A percentile compares a stretch with the other conserved stretches of the same genome.
phyloP scores from a whole-genome alignment of 2,888 invertebrate genomes.

The Uloborus plumipes region DNA sequence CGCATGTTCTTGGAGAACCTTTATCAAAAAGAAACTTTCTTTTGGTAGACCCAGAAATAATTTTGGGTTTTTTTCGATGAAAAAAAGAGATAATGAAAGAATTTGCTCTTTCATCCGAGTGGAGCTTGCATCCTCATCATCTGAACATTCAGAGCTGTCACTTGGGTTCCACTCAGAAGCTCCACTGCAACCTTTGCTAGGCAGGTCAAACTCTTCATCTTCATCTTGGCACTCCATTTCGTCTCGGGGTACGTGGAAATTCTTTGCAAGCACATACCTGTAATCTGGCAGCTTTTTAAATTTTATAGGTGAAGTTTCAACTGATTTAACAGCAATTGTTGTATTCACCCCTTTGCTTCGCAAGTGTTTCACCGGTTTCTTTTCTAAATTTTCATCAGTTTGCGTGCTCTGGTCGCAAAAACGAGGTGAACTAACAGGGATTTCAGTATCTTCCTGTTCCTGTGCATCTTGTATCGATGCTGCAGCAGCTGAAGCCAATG shows the following conservation, averaged over 20 bases:
- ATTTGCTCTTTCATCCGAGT: too few relatives aligned
- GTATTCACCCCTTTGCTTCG: slow-evolving; percentile 27
- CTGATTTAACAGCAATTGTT: background rate
- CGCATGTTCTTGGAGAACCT: background rate
- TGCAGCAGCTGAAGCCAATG: background rate
- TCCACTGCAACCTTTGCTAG: too few relatives aligned
- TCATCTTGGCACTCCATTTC: slow-evolving; percentile 5
- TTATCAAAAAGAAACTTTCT: slow-evolving; percentile 10
- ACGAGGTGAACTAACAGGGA: background rate
- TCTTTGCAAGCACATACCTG: background rate
- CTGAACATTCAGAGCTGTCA: slow-evolving; percentile 17
- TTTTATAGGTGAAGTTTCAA: slow-evolving; percentile 17
- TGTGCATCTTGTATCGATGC: background rate
- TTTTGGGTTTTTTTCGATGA: slow-evolving; percentile 16
- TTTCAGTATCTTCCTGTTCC: background rate
- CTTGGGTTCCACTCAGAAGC: too few relatives aligned
- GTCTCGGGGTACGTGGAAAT: background rate
- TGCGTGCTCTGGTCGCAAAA: slow-evolving; percentile 3
- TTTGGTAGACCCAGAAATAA: slow-evolving; percentile 13
- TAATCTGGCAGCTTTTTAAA: background rate
- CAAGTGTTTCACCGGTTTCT: slow-evolving; percentile 1
- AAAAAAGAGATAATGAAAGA: background rate
- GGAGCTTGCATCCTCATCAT: too few relatives aligned
- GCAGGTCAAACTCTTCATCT: background rate
- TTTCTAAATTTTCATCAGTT: background rate